Evolutionary conservation across 2,113 vertebrate genomes (phyloP).

Genomic region (Elgaria multicarinata): DNA sequence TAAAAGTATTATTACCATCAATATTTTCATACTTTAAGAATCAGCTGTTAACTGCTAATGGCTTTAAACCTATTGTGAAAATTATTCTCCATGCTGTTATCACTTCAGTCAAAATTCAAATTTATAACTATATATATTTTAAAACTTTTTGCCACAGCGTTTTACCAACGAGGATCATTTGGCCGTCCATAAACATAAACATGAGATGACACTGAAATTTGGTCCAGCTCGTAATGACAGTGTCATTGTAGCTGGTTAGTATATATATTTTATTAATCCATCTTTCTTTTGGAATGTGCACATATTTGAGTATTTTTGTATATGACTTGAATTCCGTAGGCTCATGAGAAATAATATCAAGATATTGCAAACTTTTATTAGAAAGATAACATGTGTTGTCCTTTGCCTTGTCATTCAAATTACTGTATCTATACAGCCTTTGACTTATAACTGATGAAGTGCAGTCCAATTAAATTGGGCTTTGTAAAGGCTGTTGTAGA

Average conservation of each 20-base stretch:
- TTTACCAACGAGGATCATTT: constrained; percentile 99
- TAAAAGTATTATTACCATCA: constrained; percentile 44
- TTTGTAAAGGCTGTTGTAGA: not conserved
- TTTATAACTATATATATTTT: constrained; percentile 75
- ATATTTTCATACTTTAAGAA: constrained; percentile 15
- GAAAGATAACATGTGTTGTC: constrained; percentile 44
- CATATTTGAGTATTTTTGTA: constrained; percentile 68
- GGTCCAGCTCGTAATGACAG: constrained; percentile 97
- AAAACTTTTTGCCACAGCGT: constrained; percentile 85
- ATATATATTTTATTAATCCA: constrained; percentile 71
- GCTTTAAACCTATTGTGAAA: constrained; percentile 64
- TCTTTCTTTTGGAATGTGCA: constrained; percentile 68
- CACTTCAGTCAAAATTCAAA: constrained; percentile 65
- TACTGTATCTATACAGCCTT: constrained; percentile 28
- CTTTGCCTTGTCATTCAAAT: constrained; percentile 54
- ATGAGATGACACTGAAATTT: constrained; percentile 99
- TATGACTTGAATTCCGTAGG: constrained; percentile 31
- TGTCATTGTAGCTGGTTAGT: constrained; percentile 97
- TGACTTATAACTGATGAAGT: not conserved
- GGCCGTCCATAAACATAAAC: constrained; percentile 99
- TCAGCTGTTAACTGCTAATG: constrained; percentile 47
- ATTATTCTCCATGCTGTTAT: constrained; percentile 68
- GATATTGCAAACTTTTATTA: constrained; percentile 22
- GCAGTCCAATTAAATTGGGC: not conserved
- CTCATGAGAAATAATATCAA: constrained; percentile 53